A percentile compares a stretch with the other conserved stretches of the same genome.
Evolutionary conservation across 1,140 invertebrate genomes (phyloP).

Genomic region (Pseudomyrmex dendroicus): DNA sequence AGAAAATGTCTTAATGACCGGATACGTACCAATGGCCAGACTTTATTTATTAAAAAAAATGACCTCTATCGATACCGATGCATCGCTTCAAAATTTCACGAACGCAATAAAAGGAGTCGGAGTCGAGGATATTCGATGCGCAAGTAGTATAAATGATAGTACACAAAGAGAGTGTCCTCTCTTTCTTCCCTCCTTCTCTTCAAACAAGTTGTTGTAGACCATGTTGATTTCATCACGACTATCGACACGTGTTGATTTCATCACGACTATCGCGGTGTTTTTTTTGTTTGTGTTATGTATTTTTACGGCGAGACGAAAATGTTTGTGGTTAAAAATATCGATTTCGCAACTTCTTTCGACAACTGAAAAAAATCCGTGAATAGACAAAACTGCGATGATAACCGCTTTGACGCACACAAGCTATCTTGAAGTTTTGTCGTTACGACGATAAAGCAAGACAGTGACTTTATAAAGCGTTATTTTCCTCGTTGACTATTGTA

Average conservation of each 20-base stretch:
- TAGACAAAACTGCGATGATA: not conserved
- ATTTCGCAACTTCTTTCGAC: not conserved
- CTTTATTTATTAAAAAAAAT: no score
- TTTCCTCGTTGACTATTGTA: no score
- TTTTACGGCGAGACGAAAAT: slow-evolving; percentile 1
- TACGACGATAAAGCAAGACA: no score
- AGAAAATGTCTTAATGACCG: no score
- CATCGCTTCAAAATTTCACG: slow-evolving; percentile 48
- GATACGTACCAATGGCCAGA: no score
- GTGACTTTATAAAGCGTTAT: no score
- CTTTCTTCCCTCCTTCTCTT: not conserved
- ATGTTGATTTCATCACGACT: not conserved
- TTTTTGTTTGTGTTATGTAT: not conserved
- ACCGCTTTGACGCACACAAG: no score
- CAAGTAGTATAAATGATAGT: not conserved
- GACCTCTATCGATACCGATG: slow-evolving; percentile 13
- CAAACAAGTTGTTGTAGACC: not conserved
- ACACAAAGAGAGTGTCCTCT: not conserved
- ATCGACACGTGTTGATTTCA: not conserved
- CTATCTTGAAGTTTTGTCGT: no score
- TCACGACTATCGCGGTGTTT: not conserved
- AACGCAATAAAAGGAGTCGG: slow-evolving; percentile 12
- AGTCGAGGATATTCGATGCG: slow-evolving; percentile 6
- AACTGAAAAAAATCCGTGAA: not conserved
- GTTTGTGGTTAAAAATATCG: slow-evolving; percentile 4